Conservation (phyloP, 2,113 vertebrate genomes). For the Heterotis niloticus region DNA sequence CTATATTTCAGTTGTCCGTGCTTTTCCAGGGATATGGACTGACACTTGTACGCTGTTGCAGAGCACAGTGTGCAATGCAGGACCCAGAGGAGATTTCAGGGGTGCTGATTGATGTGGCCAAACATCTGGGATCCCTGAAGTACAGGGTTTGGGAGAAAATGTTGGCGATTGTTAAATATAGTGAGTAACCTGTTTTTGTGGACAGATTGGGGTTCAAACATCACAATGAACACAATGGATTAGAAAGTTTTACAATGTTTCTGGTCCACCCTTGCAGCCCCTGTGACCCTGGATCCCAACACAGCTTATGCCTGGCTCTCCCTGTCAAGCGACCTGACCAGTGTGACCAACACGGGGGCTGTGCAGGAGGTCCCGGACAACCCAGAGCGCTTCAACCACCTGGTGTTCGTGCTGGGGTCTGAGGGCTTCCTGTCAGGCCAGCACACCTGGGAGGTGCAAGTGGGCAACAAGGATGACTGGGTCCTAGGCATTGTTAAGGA, state of each 20-base stretch:
- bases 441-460: constrained; percentile 70
- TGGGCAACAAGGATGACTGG: constrained; percentile 66
- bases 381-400: constrained; percentile 66
- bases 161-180: constrained; percentile 60
- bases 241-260: neutral
- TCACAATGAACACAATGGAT: no score
- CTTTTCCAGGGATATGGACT: neutral
- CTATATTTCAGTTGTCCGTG: neutral
- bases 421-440: constrained; percentile 62
- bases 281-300: constrained; percentile 69
- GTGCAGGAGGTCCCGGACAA: constrained; percentile 62
- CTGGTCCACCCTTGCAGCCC: constrained; percentile 46
- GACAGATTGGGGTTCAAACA: no score
- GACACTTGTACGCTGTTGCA: constrained; percentile 34
- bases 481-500: constrained; percentile 65
- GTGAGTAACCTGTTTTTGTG: constrained; percentile 47
- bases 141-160: constrained; percentile 70
- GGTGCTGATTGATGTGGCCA: constrained; percentile 61
- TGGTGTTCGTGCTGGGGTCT: constrained; percentile 66
- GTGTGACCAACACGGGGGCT: constrained; percentile 58
- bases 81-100: constrained; percentile 53
- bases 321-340: constrained; percentile 57
- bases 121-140: constrained; percentile 63
- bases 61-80: constrained; percentile 51
- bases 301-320: constrained; percentile 66